Evolutionary conservation across 2,888 invertebrate species (phyloP), one percentile per base, ranked within the genome.

Genomic region (Suillia variegata): DNA sequence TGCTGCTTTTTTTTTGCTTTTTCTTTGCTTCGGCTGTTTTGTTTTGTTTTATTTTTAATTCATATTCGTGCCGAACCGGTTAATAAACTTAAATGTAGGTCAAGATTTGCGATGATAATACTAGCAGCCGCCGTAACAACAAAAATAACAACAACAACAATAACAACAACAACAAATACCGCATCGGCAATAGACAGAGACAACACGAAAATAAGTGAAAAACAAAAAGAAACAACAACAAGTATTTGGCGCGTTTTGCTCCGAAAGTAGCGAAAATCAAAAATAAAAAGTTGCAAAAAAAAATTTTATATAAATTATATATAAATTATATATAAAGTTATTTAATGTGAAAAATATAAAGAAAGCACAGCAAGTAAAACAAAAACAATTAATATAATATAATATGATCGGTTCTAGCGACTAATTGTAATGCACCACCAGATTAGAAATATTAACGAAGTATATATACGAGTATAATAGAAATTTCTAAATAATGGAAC

Each of bases 41-140:
- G 8, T 13, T 56, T 47, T 20, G 53, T 59, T 24, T 56, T 56
- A 42, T 61, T 61, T 66, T 67, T 59, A 58, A 55, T 64, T 66
- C 67, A 67, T 59, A 63, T 66, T 61, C 61, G 58, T 51, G 50
- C 60, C 63, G 66, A 78, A 79, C 77, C 77, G 78, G 77, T 78
- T 79, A 73, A 76, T 70, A 77, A 76, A 74, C 73, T 71, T 66
- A 73, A 71, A 78, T 74, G 73, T 78, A 70, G 78, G 78, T 79
- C 78, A 79, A 78, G 78, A 78, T 79, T 79, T 67, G 71, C 67
- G 70, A 69, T 75, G 75, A 76, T 75, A 76, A 71, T 69, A 65
- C 54, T 34, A 62, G 59, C 45, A 58, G 60, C 54, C 17, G 18
- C 17, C 17, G 13, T 13, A 18, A 17, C 21, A 51, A n/a, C 42